Base-by-base conservation (phyloP, 2,888 invertebrate genomes). In the Nomada ruficornis region DNA sequence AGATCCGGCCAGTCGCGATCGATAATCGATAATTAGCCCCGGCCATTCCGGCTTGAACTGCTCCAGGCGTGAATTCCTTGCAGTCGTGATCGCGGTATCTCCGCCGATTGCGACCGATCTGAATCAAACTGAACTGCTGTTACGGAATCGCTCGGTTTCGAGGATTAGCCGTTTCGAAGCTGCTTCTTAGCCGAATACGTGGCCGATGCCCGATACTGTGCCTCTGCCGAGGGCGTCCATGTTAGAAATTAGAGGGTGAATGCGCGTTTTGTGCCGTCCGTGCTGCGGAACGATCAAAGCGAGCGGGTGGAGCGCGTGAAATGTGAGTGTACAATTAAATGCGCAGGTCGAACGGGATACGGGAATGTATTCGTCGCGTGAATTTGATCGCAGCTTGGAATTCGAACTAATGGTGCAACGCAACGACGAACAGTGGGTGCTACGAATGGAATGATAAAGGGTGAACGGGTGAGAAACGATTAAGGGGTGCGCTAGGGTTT, bases 11-110 rank as follows among this genome's bases (percentile, higher is more conserved):
- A n/a, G 44, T 47, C 9, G n/a, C 70, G 47, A 79, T 80, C 20
- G 80, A 52, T 80, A 79, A 79, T 80, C 80, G 80, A 80, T 80
- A 80, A 80, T 80, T 80, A 80, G 60, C 60, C 54, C 64, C 10
- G 13, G 15, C 55, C 67, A 60, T 80, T 59, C 50, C 54, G 44
- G 50, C 13, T 7, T 36, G 62, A 50, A 57, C 2, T 29, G 64
- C 64, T n/a, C 54, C 13, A 10, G 54, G 64, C 55, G 54, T 55
- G 72, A 78, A 78, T 78, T 77, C 77, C 68, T 77, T 26, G 50
- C 10, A 55, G n/a, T 62, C 23, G 26, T 36, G 68, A 68, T 78
- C 77, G 50, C 55, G 55, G 63, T 63, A 68, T 62, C 18, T 5
- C 36, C 26, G 42, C 18, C 15, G 9, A 11, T 62, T 75, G 67